phyloP scores from a whole-genome alignment of 1,140 invertebrate genomes.

The Charaxes varanes region DNA sequence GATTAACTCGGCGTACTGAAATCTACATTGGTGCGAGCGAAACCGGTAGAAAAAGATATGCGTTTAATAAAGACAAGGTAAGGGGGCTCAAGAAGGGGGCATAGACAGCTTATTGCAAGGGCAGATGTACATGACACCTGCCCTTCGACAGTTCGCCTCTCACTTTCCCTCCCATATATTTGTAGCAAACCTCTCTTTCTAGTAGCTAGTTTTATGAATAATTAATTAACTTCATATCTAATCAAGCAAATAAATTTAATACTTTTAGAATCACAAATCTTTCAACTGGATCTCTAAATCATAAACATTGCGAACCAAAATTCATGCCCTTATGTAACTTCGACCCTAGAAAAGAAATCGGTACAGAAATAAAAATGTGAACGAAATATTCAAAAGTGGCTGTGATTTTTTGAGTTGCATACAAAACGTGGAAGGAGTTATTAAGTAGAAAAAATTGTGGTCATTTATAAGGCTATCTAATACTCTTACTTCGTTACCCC shows the following conservation, averaged over 20 bases:
- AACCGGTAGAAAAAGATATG: no score
- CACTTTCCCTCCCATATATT: conserved; percentile 27
- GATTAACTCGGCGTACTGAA: no score
- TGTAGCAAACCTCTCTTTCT: conserved; percentile 32
- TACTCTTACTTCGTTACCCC: no score
- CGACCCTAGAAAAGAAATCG: no score
- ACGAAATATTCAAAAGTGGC: no score
- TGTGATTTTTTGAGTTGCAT: no score
- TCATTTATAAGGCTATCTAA: no score
- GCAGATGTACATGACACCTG: conserved; percentile 60
- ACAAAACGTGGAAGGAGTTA: no score
- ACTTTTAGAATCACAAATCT: conserved; percentile 18
- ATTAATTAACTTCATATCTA: conserved; percentile 33
- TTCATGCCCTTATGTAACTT: conserved; percentile 11
- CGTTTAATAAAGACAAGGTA: conserved; percentile 21
- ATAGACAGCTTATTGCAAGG: conserved; percentile 32
- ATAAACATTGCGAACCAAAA: conserved; percentile 8
- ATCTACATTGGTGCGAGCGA: no score
- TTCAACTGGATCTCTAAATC: conserved; percentile 11
- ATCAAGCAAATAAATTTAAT: conserved; percentile 30
- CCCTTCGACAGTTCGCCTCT: conserved; percentile 39
- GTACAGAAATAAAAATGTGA: no score
- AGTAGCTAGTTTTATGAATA: conserved; percentile 38
- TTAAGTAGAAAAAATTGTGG: no score
- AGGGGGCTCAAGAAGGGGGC: conserved; percentile 37